phyloP scores from a whole-genome alignment of 2,113 vertebrate genomes.

The Scalopus aquaticus region DNA sequence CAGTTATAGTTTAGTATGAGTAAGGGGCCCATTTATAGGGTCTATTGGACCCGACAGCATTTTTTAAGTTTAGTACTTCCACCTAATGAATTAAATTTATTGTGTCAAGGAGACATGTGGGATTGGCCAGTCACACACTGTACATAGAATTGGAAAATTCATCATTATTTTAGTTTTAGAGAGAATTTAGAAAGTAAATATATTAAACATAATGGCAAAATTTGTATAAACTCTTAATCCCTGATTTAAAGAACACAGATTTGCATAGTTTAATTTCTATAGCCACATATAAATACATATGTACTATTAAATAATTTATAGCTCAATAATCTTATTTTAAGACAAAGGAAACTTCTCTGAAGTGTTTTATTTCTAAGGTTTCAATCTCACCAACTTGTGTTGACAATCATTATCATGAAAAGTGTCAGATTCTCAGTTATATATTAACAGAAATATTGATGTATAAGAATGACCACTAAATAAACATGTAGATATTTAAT shows the following conservation, averaged over 20 bases:
- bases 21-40: neutral
- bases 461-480: neutral
- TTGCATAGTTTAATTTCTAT: neutral
- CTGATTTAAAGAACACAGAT: neutral
- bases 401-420: neutral
- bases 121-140: neutral
- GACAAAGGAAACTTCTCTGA: neutral
- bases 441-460: neutral
- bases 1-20: neutral
- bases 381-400: neutral
- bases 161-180: neutral
- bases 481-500: neutral
- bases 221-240: neutral
- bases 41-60: neutral
- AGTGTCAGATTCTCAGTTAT: neutral
- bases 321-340: neutral
- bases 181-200: neutral
- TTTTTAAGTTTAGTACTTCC: conserved; percentile 14
- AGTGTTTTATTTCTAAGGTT: neutral
- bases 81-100: conserved; percentile 54
- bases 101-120: neutral
- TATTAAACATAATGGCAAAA: neutral
- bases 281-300: neutral
- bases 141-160: conserved; percentile 1
- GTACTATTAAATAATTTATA: neutral